These are phyloP conservation scores for Loripinus fragilis DNA, from an alignment of 2,888 invertebrate species.

Conservation along the genomic window DNA sequence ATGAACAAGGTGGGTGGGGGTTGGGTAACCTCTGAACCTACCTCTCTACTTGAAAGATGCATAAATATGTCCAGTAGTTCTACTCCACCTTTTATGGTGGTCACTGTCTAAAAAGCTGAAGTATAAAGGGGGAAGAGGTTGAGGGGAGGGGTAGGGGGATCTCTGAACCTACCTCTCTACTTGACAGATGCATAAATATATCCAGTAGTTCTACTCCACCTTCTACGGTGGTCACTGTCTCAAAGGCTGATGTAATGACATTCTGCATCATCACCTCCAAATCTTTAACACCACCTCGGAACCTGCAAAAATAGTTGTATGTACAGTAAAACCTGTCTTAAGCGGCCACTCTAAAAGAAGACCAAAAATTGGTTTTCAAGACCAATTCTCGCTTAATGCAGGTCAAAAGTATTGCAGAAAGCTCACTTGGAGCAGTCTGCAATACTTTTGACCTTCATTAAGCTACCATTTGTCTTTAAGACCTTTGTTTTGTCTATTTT, in stretches of 20 bases:
- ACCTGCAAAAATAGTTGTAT: conserved; percentile 76
- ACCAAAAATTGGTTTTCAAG: too few relatives aligned
- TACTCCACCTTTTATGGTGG: conserved; percentile 92
- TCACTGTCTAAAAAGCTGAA: conserved; percentile 90
- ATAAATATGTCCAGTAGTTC: conserved; percentile 90
- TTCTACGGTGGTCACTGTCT: conserved; percentile 90
- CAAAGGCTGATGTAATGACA: conserved; percentile 91
- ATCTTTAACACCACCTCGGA: conserved; percentile 85
- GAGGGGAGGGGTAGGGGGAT: too few relatives aligned
- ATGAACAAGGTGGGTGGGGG: too few relatives aligned
- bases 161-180: conserved; percentile 85
- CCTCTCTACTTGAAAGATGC: conserved; percentile 90
- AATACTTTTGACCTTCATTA: too few relatives aligned
- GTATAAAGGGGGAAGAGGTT: too few relatives aligned
- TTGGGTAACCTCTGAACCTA: too few relatives aligned
- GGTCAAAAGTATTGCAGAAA: too few relatives aligned
- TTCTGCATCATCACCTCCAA: conserved; percentile 92
- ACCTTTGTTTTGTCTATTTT: too few relatives aligned
- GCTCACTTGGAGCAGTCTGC: too few relatives aligned
- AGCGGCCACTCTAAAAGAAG: neutral
- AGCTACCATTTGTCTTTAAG: too few relatives aligned
- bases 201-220: conserved; percentile 91
- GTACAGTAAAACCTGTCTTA: too few relatives aligned
- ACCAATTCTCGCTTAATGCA: too few relatives aligned
- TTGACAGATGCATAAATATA: conserved; percentile 91